These are phyloP conservation scores for Acanthurus leucopareius DNA, from an alignment of 2,797 vertebrate genomes.

Conservation along the genomic window DNA sequence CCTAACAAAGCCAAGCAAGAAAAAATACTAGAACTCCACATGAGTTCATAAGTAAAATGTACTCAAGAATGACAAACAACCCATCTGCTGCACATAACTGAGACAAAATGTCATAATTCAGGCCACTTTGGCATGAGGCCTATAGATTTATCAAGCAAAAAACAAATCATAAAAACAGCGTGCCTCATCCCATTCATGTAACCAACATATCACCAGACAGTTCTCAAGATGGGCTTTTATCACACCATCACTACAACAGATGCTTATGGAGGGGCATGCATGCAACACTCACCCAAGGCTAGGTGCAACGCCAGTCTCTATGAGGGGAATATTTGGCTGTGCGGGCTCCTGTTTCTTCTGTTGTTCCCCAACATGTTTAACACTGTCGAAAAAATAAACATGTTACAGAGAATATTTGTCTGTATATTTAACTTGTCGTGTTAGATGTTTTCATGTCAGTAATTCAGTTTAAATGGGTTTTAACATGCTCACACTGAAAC, in stretches of 20 bases:
- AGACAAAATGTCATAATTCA: neutral
- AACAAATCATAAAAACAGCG: neutral
- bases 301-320: conserved; percentile 91
- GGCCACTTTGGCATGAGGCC: neutral
- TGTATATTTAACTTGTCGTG: no score
- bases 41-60: neutral
- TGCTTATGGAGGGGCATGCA: neutral
- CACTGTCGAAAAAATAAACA: conserved; percentile 44
- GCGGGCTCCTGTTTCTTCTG: conserved; percentile 85
- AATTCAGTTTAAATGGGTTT: neutral
- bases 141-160: neutral
- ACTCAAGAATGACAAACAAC: neutral
- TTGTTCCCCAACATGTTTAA: conserved; percentile 46
- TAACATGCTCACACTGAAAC: neutral
- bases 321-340: conserved; percentile 81
- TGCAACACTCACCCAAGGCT: conserved; percentile 88
- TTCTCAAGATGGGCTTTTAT: neutral
- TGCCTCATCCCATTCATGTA: neutral
- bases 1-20: neutral
- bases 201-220: neutral
- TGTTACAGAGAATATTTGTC: neutral
- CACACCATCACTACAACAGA: neutral
- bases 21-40: neutral
- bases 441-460: neutral
- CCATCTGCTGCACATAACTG: neutral